Evolutionary conservation across 2,888 invertebrate genomes (phyloP), one percentile per base, ranked within the genome.

Genomic region (Agrochola litura): DNA sequence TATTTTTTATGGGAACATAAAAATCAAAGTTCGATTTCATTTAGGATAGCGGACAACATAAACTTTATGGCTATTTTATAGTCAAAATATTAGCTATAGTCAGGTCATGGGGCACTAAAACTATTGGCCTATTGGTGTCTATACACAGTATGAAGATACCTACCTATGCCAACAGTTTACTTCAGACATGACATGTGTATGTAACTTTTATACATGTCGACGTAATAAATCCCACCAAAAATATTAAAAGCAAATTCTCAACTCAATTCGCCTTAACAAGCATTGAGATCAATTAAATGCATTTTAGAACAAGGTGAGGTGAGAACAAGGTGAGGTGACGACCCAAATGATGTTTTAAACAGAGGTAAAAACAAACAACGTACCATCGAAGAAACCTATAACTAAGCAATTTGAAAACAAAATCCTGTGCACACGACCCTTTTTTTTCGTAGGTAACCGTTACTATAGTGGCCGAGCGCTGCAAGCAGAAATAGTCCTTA

Each of bases 21-120:
- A 89, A 87, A 89, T 87, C 81, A 72, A 70, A 85, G 76, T 86
- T 88, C 77, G 77, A 86, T 88, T 85, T 76, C 78, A 83, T 89
- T 85, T 85, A 84, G 82, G 82, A 82, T 86, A 84, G 84, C 79
- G 81, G 79, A 78, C 63, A 64, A 69, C 69, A 85, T 90, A 86
- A 87, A 90, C 16, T 87, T 89, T 87, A 90, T 82, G 68, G 65
- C 77, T 69, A 80, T 82, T 84, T 84, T 77, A 81, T 79, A 73
- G 70, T 63, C 10, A 63, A 72, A 81, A 77, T 82, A 76, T 86
- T 73, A 68, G 71, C 54, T 61, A 64, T 70, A 60, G 46, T 70
- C 43, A 76, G 46, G 63, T 65, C 41, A 64, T 56, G 61, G 19
- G 49, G 30, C n/a, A 69, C n/a, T 65, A 66, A 73, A 81, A 82